Base-by-base conservation (phyloP, 2,797 vertebrate species). In the Lutjanus argentimaculatus region DNA sequence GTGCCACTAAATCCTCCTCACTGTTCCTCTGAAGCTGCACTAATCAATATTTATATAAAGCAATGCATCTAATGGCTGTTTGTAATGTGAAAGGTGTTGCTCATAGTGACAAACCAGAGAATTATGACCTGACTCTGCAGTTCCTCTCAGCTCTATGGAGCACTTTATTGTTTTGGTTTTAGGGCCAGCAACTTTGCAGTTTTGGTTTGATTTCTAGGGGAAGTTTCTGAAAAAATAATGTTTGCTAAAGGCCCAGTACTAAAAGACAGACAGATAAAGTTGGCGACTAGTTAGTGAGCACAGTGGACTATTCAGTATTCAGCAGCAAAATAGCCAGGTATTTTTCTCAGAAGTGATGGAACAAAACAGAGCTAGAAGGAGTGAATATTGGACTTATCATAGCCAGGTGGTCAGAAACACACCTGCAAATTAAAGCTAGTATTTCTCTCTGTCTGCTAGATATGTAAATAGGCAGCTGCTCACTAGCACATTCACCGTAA, bases 291-390 rank as follows among this genome's bases (percentile, higher is more conserved):
- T 49, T 65, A 40, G 40, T 13, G 53, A 59, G 21, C 21, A 53
- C 16, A 49, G 17, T 48, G 56, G 42, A 36, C 6, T 36, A 36
- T 36, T 36, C 6, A 56, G 12, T 22, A 62, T 62, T 53, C 19
- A 59, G 40, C 45, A 17, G 25, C 15, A 48, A 11, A 48, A 53
- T 10, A 17, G 7, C 61, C 57, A 76, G 7, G 57, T 42, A 2
- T 16, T 69, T 40, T 46, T 30, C 75, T 55, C 46, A 15, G 53
- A 48, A 72, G 9, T 8, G 67, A 7, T 49, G n/a, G 43, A 72
- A 4, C 36, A 10, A 83, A 74, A 19, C 7, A 21, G 8, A 48
- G 14, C 46, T 13, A 16, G 46, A 6, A 15, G 46, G 14, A 67
- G 15, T 51, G 11, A 59, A 22, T 67, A 58, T 52, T 62, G 5